Conservation (phyloP, 2,113 vertebrate genomes). For the Nycticebus coucang region DNA sequence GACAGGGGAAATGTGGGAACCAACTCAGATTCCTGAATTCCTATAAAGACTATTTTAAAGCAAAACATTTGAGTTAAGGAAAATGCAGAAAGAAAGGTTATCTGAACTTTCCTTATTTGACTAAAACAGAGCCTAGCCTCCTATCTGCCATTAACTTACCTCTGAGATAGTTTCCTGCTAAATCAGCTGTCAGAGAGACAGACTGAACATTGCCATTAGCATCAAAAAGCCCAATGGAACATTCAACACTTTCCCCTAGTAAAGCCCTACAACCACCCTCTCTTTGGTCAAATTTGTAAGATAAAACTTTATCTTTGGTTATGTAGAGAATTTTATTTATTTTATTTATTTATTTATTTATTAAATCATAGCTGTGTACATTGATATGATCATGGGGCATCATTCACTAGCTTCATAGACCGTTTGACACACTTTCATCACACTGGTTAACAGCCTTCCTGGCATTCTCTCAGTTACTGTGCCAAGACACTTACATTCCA, state of each 20-base stretch:
- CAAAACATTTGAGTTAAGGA: not conserved
- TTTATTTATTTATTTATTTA: no score
- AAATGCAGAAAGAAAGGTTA: not conserved
- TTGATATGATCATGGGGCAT: no score
- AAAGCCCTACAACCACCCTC: not conserved
- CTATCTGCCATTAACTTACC: not conserved
- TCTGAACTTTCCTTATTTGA: not conserved
- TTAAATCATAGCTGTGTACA: no score
- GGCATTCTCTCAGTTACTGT: no score
- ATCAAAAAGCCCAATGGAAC: not conserved
- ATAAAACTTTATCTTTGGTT: not conserved
- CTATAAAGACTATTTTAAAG: not conserved
- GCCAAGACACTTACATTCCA: no score
- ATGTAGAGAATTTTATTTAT: not conserved
- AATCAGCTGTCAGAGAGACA: not conserved
- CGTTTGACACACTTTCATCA: no score
- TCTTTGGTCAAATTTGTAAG: no score
- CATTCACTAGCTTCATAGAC: no score
- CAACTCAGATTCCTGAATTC: not conserved
- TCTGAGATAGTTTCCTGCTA: not conserved
- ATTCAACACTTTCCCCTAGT: not conserved
- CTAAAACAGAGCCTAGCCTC: not conserved
- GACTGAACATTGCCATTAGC: not conserved
- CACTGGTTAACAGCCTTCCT: no score
- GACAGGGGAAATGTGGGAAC: not conserved